A percentile compares a stretch with the other conserved stretches of the same genome.
Conservation (phyloP, 2,888 invertebrate species). For the Pristionchus mayeri region DNA sequence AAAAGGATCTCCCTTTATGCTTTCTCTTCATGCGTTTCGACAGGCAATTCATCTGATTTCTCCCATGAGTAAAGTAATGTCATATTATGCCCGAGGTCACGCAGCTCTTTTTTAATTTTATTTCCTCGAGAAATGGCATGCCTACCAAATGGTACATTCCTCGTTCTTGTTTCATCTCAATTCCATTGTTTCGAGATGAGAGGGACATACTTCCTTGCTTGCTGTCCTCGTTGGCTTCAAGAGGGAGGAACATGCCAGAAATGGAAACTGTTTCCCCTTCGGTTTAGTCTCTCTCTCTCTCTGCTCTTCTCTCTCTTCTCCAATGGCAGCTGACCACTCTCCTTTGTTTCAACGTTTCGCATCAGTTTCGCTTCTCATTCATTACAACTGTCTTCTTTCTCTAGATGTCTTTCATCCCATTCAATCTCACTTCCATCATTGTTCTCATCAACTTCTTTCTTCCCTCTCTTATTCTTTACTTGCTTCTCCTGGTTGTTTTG, state of each 20-base stretch:
- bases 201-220: neutral
- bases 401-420: neutral
- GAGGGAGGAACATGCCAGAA: neutral
- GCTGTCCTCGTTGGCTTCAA: neutral
- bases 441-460: slow-evolving; percentile 1
- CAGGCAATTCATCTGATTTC: slow-evolving; percentile 1
- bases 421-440: neutral
- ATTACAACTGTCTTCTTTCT: neutral
- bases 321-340: neutral
- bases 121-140: neutral
- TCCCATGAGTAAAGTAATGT: neutral
- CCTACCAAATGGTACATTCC: neutral
- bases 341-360: slow-evolving; percentile 19
- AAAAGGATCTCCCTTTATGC: no score
- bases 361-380: neutral
- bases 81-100: slow-evolving; percentile 9
- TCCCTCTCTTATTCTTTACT: slow-evolving; percentile 3
- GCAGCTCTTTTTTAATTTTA: neutral
- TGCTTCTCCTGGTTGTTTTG: neutral
- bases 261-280: slow-evolving; percentile 37
- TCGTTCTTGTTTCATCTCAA: neutral
- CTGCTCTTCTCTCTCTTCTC: neutral
- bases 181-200: neutral
- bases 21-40: neutral
- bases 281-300: neutral